Conservation (phyloP, 2,888 invertebrate genomes). For the Lepidochitona cinerea region DNA sequence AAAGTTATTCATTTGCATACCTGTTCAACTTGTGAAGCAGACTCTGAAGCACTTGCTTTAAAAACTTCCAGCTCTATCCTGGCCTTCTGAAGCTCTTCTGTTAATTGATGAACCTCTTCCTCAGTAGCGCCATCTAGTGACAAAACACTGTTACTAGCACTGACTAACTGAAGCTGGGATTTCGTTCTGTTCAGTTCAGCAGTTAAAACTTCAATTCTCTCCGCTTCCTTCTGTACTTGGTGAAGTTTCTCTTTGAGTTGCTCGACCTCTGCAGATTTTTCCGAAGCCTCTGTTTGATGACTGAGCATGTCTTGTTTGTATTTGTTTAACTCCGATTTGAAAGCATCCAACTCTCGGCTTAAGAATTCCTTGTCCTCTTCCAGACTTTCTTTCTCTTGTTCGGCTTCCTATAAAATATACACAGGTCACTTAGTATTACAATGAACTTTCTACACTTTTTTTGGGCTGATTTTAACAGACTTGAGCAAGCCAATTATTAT, state of each 20-base stretch:
- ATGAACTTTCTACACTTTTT: too few relatives aligned
- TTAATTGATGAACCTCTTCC: conserved; percentile 29
- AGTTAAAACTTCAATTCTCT: conserved; percentile 19
- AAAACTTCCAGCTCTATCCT: conserved; percentile 2
- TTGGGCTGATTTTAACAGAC: too few relatives aligned
- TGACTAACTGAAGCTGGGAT: conserved; percentile 4
- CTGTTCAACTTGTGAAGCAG: neutral
- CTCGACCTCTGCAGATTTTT: conserved; percentile 18
- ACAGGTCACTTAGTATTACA: too few relatives aligned
- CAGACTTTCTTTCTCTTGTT: conserved; percentile 69
- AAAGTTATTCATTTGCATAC: too few relatives aligned
- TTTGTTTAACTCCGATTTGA: neutral
- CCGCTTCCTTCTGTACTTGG: neutral
- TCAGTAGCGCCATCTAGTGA: conserved; percentile 23
- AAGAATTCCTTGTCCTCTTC: conserved; percentile 71
- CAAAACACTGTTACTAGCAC: conserved; percentile 5
- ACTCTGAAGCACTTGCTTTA: neutral
- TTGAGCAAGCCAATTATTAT: too few relatives aligned
- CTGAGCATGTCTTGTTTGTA: neutral
- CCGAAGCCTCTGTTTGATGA: conserved; percentile 17
- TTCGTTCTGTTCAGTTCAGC: neutral
- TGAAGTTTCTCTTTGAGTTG: conserved; percentile 20
- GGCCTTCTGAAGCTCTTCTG: neutral
- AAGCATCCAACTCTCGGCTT: neutral
- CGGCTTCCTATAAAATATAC: neutral